Evolutionary conservation across 2,113 vertebrate genomes (phyloP).

Genomic region (Sitta europaea): DNA sequence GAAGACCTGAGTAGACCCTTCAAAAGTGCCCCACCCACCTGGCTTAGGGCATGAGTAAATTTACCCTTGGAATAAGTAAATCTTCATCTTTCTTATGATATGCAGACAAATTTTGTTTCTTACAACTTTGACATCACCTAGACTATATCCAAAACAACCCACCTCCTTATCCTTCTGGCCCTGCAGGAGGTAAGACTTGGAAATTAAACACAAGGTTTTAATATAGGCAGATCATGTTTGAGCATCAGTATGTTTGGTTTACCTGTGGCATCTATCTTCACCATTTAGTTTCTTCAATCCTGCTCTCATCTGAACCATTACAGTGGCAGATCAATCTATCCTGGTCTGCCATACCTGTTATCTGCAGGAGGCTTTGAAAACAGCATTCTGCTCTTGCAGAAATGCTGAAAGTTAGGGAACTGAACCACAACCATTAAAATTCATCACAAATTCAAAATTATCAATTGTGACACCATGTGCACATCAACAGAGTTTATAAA

Average conservation of each 20-base stretch:
- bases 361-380: neutral
- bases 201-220: neutral
- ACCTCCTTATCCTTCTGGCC: neutral
- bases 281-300: neutral
- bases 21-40: neutral
- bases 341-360: neutral
- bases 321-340: neutral
- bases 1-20: neutral
- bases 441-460: neutral
- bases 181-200: neutral
- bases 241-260: neutral
- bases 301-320: neutral
- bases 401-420: neutral
- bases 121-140: neutral
- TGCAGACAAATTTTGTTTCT: neutral
- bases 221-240: neutral
- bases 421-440: neutral
- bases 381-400: neutral
- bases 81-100: neutral
- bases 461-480: neutral
- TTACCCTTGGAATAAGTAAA: neutral
- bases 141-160: neutral
- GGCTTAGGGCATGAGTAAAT: neutral
- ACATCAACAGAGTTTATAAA: neutral
- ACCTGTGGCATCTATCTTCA: neutral